A percentile compares a stretch with the other conserved stretches of the same genome.
Conservation (phyloP, 2,113 vertebrate genomes). For the Oxyruncus cristatus region DNA sequence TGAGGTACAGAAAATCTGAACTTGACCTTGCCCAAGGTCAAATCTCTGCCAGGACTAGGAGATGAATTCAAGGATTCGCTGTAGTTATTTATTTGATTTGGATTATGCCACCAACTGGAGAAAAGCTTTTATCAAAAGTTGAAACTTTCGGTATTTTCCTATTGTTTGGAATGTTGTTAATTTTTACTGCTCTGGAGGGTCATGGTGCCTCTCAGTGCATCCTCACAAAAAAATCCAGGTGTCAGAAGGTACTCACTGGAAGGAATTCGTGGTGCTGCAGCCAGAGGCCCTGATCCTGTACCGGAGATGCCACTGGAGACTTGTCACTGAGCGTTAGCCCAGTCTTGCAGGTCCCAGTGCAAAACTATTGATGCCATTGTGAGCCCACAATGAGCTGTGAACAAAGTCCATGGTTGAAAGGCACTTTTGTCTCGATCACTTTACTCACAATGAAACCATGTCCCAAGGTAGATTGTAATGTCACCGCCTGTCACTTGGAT, state of each 20-base stretch:
- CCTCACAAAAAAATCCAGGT: background rate
- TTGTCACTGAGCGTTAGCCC: background rate
- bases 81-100: background rate
- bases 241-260: background rate
- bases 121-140: background rate
- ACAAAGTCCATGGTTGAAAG: background rate
- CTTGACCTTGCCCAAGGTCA: slow-evolving; percentile 24
- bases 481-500: background rate
- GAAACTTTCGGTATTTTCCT: background rate
- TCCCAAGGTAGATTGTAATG: background rate
- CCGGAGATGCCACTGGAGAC: background rate
- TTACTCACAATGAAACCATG: background rate
- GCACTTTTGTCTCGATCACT: background rate
- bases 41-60: background rate
- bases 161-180: background rate
- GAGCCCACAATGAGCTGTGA: background rate
- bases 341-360: background rate
- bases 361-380: background rate
- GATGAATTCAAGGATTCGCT: background rate
- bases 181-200: background rate
- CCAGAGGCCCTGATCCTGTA: background rate
- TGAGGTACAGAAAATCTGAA: background rate
- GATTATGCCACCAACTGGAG: background rate
- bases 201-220: background rate
- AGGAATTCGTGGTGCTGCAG: background rate